Conservation (phyloP, 2,797 vertebrate species). For the Sternarchorhynchus goeldii region DNA sequence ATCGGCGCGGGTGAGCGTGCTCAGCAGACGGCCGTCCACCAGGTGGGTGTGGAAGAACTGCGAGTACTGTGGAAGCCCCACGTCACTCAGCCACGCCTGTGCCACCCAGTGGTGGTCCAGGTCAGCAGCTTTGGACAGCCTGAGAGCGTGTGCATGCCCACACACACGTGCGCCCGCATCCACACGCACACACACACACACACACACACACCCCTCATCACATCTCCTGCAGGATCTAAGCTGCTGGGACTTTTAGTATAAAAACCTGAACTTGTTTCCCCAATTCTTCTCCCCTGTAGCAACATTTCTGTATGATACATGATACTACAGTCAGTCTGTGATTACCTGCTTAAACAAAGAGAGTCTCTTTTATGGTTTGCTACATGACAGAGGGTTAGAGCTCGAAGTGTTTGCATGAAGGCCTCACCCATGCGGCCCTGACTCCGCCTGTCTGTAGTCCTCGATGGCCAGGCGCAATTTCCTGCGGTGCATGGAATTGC, state of each 20-base stretch:
- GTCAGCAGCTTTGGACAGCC: conserved; percentile 83
- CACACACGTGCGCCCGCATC: background rate
- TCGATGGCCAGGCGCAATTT: conserved; percentile 87
- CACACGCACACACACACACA: background rate
- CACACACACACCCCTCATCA: no score
- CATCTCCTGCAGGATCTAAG: no score
- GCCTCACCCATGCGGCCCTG: conserved; percentile 77
- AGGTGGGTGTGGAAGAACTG: conserved; percentile 83
- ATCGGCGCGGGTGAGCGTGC: conserved; percentile 82
- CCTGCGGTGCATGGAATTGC: conserved; percentile 81
- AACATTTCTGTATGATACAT: background rate
- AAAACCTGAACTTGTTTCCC: no score
- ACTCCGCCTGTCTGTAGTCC: conserved; percentile 84
- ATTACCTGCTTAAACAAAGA: background rate
- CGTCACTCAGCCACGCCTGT: conserved; percentile 85
- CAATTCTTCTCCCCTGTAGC: no score
- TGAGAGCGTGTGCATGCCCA: conserved; percentile 52
- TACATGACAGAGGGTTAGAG: background rate
- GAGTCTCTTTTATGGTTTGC: background rate
- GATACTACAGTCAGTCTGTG: background rate
- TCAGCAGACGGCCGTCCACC: conserved; percentile 83
- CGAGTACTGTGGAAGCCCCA: conserved; percentile 84
- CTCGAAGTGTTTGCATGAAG: background rate
- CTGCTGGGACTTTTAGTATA: no score
- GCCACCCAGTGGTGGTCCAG: conserved; percentile 89